Evolutionary conservation across 2,113 vertebrate genomes (phyloP), one percentile per base, ranked within the genome.

Genomic region (Morone chrysops): DNA sequence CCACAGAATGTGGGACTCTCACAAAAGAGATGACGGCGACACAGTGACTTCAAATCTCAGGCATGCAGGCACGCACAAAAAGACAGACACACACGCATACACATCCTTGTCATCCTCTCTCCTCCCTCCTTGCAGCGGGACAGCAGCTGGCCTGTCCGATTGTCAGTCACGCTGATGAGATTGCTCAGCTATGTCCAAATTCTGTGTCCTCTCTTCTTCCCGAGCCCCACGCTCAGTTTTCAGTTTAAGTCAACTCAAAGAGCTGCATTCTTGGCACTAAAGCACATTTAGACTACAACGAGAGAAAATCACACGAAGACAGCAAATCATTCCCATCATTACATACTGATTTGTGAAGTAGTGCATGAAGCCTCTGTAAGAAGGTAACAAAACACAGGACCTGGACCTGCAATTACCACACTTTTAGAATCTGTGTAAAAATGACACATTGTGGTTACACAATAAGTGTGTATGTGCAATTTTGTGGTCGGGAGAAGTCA

Each of bases 1-100:
- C 82, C 5, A 72, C 89, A 90, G 85, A 92, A 92, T 93, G 91
- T 90, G 80, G 69, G 59, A 65, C 70, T 83, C 75, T 80, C 87
- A 93, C 90, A 93, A 90, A 92, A 65, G 88, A 87, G 85, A 84
- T 87, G 90, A 93, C 83, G 69, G 85, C 85, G 63, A 90, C 90
- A 91, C 86, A 87, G 89, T 77, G 90, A 86, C 89, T 89, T 90
- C 87, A 88, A 88, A 92, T 90, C 83, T 87, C 80, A 86, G 89
- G 88, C 90, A 91, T 87, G 89, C 89, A 90, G 89, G 75, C 86
- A 48, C 53, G 62, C 85, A 89, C 87, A 82, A 80, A 84, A 82
- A 89, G 56, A 84, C 67, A 87, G 20, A 78, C 86, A 84, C 57
- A 72, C 56, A 78, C 61, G 65, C 70, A 79, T 61, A 65, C 56